Evolutionary conservation across 2,888 invertebrate species (phyloP), one percentile per base, ranked within the genome.

Genomic region (Sericinus montela): DNA sequence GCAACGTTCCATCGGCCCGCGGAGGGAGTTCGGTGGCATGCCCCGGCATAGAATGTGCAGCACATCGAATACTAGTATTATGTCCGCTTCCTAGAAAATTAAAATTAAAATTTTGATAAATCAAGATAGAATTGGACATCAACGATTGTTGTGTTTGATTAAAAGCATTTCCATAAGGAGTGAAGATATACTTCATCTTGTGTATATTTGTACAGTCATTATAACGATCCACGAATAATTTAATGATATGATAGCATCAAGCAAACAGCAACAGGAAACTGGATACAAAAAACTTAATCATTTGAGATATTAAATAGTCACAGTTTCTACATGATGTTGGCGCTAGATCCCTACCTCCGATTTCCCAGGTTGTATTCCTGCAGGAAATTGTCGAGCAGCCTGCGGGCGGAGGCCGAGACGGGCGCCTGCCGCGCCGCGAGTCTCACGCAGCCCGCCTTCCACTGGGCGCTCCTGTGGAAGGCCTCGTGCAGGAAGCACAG

Each of bases 341-440:
- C 19, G 19, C 5, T 2, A 5, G 3, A 19, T 19, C 19, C 19
- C 19, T 19, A 37, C 44, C 28, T 44, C 76, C 58, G 80, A 52
- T 59, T 61, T 62, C 48, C 67, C 88, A 50, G 84, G 78, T 38
- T 80, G 75, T 19, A 91, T 76, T 0, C 80, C 0, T 74, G 72
- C 7, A 94, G 70, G 60, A 91, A 92, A 60, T 91, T 92, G 54
- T 94, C 93, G 0, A 93, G 55, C n/a, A 94, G 74, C 10, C 91
- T 75, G 42, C 91, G 82, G 0, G 93, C 94, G 0, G 94, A 92
- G 0, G 87, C 90, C 0, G 94, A 92, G 29, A 92, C 87, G 1
- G 84, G 69, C 0, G 93, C 91, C 67, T 94, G 94, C 56, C 91
- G 87, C 4, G 92, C 91, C 0, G 92, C 92, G 36, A 95, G 80